These are phyloP conservation scores for Zaprionus obscuricornis DNA, from an alignment of 2,888 invertebrate genomes.

Conservation along the genomic window DNA sequence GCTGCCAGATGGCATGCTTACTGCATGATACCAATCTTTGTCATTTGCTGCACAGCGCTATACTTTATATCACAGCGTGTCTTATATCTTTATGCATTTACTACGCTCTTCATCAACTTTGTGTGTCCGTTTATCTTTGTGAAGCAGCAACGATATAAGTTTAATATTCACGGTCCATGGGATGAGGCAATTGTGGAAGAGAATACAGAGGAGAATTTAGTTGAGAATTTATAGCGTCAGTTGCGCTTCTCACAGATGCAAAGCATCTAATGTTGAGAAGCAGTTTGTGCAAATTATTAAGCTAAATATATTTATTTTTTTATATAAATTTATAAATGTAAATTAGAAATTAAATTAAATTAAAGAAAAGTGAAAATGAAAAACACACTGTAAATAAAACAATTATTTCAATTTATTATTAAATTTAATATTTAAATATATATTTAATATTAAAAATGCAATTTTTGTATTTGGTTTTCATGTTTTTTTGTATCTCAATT, in stretches of 20 bases:
- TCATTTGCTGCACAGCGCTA: slow-evolving; percentile 85
- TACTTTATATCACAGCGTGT: slow-evolving; percentile 86
- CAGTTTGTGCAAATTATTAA: too few species aligned
- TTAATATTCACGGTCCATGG: slow-evolving; percentile 99
- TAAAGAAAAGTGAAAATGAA: slow-evolving; percentile 22
- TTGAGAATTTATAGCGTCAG: slow-evolving; percentile 77
- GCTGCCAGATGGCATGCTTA: slow-evolving; percentile 86
- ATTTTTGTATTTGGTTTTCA: slow-evolving; percentile 38
- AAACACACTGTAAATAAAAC: slow-evolving; percentile 36
- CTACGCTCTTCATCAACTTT: slow-evolving; percentile 87
- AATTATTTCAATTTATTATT: background rate
- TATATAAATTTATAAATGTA: slow-evolving; percentile 23
- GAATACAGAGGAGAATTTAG: slow-evolving; percentile 74
- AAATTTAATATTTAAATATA: slow-evolving; percentile 8
- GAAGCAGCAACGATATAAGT: slow-evolving; percentile 90
- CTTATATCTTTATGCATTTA: slow-evolving; percentile 86
- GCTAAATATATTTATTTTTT: slow-evolving; percentile 1
- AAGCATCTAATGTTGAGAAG: slow-evolving; percentile 36
- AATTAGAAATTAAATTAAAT: slow-evolving; percentile 35
- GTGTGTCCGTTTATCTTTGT: slow-evolving; percentile 91
- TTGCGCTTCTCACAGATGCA: slow-evolving; percentile 67
- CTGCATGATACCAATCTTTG: slow-evolving; percentile 85
- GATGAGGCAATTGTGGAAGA: slow-evolving; percentile 94
- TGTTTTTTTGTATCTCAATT: slow-evolving; percentile 30
- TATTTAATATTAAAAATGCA: background rate